A percentile compares a stretch with the other conserved stretches of the same genome.
phyloP scores from a whole-genome alignment of 2,888 invertebrate species.

The Resseliella maxima region DNA sequence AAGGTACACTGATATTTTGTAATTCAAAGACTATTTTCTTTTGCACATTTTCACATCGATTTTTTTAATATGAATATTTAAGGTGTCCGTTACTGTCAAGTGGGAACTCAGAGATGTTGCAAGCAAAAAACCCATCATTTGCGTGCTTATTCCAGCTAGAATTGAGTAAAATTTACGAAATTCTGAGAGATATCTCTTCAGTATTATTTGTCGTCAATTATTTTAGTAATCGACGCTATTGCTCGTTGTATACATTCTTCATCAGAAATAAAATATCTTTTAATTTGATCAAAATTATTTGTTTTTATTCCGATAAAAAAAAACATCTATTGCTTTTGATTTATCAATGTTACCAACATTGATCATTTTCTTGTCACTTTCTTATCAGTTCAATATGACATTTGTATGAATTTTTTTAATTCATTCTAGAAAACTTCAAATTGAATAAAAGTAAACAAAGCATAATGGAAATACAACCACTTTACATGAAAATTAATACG shows the following conservation, averaged over 20 bases:
- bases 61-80: conserved; percentile 60
- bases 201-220: neutral
- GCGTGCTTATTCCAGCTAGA: conserved; percentile 76
- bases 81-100: conserved; percentile 76
- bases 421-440: neutral
- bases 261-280: conserved; percentile 28
- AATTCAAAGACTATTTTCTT: neutral
- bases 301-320: too few species aligned
- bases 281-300: too few species aligned
- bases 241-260: neutral
- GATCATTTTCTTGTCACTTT: neutral
- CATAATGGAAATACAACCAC: neutral
- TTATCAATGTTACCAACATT: conserved; percentile 18
- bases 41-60: conserved; percentile 20
- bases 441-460: neutral
- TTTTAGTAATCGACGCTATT: neutral
- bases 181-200: neutral
- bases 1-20: conserved; percentile 67
- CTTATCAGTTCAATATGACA: neutral
- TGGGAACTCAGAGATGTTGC: conserved; percentile 76
- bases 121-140: conserved; percentile 73
- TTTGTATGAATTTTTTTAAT: neutral
- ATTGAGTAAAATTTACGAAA: conserved; percentile 67
- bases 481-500: neutral
- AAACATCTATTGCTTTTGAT: too few species aligned